Percentiles rank a stretch among this genome's conserved stretches.
These are phyloP conservation scores for Tupaia tana DNA, from an alignment of 2,113 vertebrate species.

Conservation along the genomic window DNA sequence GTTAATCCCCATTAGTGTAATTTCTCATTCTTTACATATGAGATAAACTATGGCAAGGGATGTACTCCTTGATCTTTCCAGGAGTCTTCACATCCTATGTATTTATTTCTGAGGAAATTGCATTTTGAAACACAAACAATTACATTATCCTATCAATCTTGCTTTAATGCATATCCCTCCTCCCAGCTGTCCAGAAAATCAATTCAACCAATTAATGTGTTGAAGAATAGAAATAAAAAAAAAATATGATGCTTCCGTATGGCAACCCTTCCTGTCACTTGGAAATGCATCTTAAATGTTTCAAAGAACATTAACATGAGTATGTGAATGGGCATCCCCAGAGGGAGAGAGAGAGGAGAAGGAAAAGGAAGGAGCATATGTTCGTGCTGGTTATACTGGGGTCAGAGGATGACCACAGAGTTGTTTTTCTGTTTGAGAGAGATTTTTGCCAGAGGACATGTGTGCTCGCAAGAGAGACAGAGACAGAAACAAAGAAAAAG, in stretches of 20 bases:
- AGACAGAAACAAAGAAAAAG: too few species aligned
- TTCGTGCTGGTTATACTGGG: background rate
- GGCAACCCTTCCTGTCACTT: constrained; percentile 28
- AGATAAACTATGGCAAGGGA: background rate
- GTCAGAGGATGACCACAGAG: background rate
- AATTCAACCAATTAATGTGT: constrained; percentile 44
- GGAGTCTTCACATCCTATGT: background rate
- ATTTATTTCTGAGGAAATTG: constrained; percentile 54
- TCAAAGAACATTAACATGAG: constrained; percentile 18
- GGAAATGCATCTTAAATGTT: constrained; percentile 53
- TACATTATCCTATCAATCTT: background rate
- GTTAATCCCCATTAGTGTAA: background rate
- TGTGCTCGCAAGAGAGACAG: too few species aligned
- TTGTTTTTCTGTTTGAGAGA: background rate
- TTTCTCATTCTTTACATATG: background rate
- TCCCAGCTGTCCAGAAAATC: constrained; percentile 54
- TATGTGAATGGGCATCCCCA: background rate
- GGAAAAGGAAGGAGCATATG: background rate
- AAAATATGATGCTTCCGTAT: background rate
- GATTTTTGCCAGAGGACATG: too few species aligned
- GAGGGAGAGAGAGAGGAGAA: background rate
- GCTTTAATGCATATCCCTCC: background rate
- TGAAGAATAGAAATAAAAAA: background rate
- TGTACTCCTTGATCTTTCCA: background rate
- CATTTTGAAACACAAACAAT: constrained; percentile 37